phyloP scores from a whole-genome alignment of 2,888 invertebrate genomes.

The Mythimna vitellina region DNA sequence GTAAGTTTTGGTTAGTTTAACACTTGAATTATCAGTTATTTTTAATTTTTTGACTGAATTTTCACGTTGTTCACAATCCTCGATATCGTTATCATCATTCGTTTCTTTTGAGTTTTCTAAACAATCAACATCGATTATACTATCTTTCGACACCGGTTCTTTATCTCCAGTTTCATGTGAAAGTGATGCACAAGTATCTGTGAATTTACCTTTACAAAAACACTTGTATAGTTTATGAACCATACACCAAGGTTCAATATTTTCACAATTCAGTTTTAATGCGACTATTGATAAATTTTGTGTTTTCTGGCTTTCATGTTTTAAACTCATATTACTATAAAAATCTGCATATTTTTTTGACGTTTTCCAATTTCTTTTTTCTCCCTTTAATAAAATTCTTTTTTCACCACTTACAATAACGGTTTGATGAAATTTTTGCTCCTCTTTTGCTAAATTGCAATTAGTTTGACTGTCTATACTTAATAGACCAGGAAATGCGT shows the following conservation, averaged over 20 bases:
- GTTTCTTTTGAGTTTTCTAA: conserved; percentile 19
- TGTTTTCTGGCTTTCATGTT: conserved; percentile 68
- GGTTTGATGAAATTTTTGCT: conserved; percentile 94
- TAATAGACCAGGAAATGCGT: conserved; percentile 78
- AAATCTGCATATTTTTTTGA: conserved; percentile 92
- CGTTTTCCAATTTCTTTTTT: conserved; percentile 90
- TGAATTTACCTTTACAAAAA: conserved; percentile 90
- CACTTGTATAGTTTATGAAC: conserved; percentile 92
- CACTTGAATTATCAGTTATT: conserved; percentile 5
- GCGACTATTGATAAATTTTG: conserved; percentile 70
- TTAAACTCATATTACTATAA: conserved; percentile 77
- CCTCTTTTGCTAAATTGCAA: conserved; percentile 91
- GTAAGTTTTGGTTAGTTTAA: conserved; percentile 20
- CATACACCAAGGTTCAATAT: conserved; percentile 92
- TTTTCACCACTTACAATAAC: conserved; percentile 92
- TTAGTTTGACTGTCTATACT: conserved; percentile 88
- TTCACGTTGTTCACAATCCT: conserved; percentile 19
- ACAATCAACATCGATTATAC: conserved; percentile 18
- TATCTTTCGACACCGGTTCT: conserved; percentile 30
- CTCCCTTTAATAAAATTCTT: conserved; percentile 91
- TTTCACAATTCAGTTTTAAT: conserved; percentile 77
- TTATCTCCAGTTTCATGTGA: conserved; percentile 26
- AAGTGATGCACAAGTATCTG: conserved; percentile 51
- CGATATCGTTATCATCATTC: not conserved
- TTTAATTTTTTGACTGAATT: conserved; percentile 21